A percentile compares a stretch with the other conserved stretches of the same genome.
Evolutionary conservation across 2,888 invertebrate genomes (phyloP).

Genomic region (Spilarctia lutea): DNA sequence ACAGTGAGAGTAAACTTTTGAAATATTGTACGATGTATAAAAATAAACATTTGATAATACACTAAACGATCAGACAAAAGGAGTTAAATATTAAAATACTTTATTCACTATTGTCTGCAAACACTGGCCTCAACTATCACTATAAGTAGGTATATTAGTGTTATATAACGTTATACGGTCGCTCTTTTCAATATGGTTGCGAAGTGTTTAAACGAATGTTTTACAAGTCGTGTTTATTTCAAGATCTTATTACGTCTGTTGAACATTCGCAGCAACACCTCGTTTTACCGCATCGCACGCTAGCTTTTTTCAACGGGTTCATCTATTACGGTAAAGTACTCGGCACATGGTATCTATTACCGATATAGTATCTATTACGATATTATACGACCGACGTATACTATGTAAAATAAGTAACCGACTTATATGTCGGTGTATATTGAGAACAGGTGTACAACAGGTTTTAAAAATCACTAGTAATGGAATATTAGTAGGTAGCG

Average conservation of each 20-base stretch:
- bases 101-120: constrained; percentile 65
- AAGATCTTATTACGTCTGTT: constrained; percentile 36
- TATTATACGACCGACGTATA: neutral
- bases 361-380: no score
- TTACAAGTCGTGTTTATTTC: constrained; percentile 45
- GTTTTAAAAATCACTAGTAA: neutral
- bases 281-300: constrained; percentile 17
- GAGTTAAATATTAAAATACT: constrained; percentile 41
- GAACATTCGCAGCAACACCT: constrained; percentile 51
- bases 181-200: constrained; percentile 47
- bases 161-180: constrained; percentile 55
- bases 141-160: constrained; percentile 55
- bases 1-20: constrained; percentile 18
- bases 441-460: neutral
- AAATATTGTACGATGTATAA: constrained; percentile 43
- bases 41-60: constrained; percentile 44
- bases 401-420: neutral
- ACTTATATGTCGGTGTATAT: neutral
- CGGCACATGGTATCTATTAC: no score
- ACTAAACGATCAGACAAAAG: constrained; percentile 40
- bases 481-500: neutral
- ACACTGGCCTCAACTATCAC: constrained; percentile 79
- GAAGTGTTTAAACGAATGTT: constrained; percentile 45
- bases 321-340: neutral
- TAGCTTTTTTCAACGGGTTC: constrained; percentile 3